Evolutionary conservation across 2,113 vertebrate species (phyloP).

Genomic region (Corythoichthys intestinalis): DNA sequence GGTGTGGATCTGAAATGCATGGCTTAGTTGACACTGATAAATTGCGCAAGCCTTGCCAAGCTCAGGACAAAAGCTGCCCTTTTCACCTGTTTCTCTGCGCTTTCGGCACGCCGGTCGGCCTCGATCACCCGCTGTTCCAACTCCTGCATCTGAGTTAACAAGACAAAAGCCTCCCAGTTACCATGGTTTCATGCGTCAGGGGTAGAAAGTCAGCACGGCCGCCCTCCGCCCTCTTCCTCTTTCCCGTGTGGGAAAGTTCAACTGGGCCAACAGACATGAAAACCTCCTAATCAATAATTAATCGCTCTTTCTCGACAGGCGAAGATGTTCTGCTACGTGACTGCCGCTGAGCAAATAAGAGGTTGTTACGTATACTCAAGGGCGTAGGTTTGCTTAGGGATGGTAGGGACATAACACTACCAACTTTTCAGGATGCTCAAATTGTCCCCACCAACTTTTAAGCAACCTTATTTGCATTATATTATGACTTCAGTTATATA

Average conservation of each 20-base stretch:
- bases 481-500: no score
- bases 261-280: not conserved
- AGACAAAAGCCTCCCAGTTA: slow-evolving; percentile 20
- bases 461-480: no score
- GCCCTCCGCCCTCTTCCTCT: slow-evolving; percentile 1
- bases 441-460: no score
- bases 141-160: slow-evolving; percentile 84
- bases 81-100: slow-evolving; percentile 87
- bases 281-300: not conserved
- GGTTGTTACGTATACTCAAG: not conserved
- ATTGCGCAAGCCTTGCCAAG: not conserved
- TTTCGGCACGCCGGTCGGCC: slow-evolving; percentile 86
- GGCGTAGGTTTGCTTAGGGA: no score
- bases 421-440: no score
- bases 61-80: not conserved
- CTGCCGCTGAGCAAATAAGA: slow-evolving; percentile 27
- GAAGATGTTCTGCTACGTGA: not conserved
- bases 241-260: slow-evolving; percentile 3
- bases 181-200: not conserved
- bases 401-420: no score
- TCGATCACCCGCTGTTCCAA: slow-evolving; percentile 87
- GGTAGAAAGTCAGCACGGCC: not conserved
- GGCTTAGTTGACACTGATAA: not conserved
- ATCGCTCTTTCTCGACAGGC: not conserved
- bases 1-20: slow-evolving; percentile 73